A percentile compares a stretch with the other conserved stretches of the same genome.
phyloP scores from a whole-genome alignment of 2,113 vertebrate species.

The Jaculus jaculus region DNA sequence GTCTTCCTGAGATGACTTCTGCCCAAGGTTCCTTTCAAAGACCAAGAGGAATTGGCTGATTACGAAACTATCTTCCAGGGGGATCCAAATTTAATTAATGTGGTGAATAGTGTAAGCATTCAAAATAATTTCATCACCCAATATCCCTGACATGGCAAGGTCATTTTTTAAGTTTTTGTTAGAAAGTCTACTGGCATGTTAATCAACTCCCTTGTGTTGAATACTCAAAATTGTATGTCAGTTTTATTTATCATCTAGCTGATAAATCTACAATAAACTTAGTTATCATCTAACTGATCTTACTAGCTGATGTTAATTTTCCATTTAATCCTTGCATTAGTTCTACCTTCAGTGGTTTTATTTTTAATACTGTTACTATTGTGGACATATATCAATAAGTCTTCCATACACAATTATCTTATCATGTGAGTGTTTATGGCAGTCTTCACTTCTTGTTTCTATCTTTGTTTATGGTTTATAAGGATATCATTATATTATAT shows the following conservation, averaged over 20 bases:
- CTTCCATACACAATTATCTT: not conserved
- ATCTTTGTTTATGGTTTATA: not conserved
- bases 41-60: not conserved
- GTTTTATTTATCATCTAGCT: not conserved
- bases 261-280: too few relatives aligned
- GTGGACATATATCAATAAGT: not conserved
- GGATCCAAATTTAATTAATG: constrained; percentile 16
- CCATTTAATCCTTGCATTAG: not conserved
- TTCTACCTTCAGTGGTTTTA: not conserved
- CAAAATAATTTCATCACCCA: constrained; percentile 41
- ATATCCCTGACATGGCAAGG: not conserved
- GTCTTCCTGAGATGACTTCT: not conserved
- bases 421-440: not conserved
- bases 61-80: not conserved
- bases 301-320: not conserved
- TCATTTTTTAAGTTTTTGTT: not conserved
- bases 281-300: not conserved
- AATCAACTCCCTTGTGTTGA: not conserved
- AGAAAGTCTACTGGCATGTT: not conserved
- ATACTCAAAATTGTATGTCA: not conserved
- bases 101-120: not conserved
- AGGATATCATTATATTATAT: not conserved
- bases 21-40: not conserved
- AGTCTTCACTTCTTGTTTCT: not conserved
- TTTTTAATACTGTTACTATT: not conserved